Base-by-base conservation (phyloP, 1,140 invertebrate genomes). In the Pogonognathellus flavescens region DNA sequence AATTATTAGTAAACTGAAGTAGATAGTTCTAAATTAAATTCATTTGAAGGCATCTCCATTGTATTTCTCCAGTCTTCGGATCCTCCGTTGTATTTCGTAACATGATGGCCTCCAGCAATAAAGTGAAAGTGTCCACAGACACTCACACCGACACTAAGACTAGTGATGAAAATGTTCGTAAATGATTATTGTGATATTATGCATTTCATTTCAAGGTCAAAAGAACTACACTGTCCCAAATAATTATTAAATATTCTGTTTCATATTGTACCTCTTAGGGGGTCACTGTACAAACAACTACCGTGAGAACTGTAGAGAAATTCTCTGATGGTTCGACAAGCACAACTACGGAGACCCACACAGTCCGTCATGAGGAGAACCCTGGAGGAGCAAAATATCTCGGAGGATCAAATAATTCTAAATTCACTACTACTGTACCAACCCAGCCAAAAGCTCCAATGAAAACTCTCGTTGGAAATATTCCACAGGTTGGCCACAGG, bases 261-360 rank as follows among this genome's bases (percentile, higher is more conserved):
- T 3, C 20, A 62, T 62, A n/a, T n/a, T n/a, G n/a, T n/a, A n/a
- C n/a, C n/a, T 14, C 49, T 0, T 50, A 88, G 88, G 88, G 88
- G 9, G 66, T 57, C 2, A 85, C 49, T 0, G 80, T 87, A 18
- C 87, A 82, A 52, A 88, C 86, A 3, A 88, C 86, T 62, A 88
- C 87, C 6, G 86, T 85, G 1, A 88, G 84, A 59, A 88, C 82
- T 2, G 72, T 82, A 0, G 87, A 88, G 10, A 85, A 85, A 25
- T 88, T 81, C 49, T 66, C 53, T 0, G 87, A 88, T 80, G 87
- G 87, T 16, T 86, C 85, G 0, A 60, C 80, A 0, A 81, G 66
- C 7, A 88, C 87, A 9, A 88, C 86, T 49, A 88, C 85, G 0
- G 52, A 85, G 13, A 70, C 86, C 4, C 50, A 85, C 49, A 88